These are phyloP conservation scores for Oryzias woworae DNA, from an alignment of 2,113 vertebrate genomes.

Conservation along the genomic window DNA sequence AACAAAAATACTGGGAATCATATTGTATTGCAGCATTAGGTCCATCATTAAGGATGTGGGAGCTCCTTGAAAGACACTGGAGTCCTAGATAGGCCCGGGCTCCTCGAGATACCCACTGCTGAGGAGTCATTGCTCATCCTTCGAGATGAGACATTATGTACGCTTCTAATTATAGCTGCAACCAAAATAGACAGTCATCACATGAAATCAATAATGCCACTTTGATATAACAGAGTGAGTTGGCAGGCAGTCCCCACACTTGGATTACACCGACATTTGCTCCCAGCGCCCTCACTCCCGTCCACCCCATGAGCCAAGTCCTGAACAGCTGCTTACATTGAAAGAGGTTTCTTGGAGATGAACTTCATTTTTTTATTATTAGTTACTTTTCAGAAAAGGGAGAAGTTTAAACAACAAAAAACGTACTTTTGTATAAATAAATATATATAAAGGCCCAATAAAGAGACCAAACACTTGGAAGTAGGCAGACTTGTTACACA, in stretches of 20 bases:
- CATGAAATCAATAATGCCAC: slow-evolving; percentile 74
- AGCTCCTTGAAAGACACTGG: not conserved
- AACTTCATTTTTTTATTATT: not conserved
- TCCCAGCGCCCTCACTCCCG: not conserved
- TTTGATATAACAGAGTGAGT: slow-evolving; percentile 57
- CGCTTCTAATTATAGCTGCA: slow-evolving; percentile 61
- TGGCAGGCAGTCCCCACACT: slow-evolving; percentile 26
- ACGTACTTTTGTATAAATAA: too few species aligned
- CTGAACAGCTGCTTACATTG: not conserved
- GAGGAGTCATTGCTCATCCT: slow-evolving; percentile 46
- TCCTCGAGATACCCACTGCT: slow-evolving; percentile 24
- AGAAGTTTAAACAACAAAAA: too few species aligned
- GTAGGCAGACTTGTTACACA: too few species aligned
- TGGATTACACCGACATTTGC: slow-evolving; percentile 28
- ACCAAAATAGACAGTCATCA: slow-evolving; percentile 70
- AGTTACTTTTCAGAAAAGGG: too few species aligned
- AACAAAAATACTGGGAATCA: too few species aligned
- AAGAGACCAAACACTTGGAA: too few species aligned
- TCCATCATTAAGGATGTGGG: not conserved
- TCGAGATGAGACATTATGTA: slow-evolving; percentile 22
- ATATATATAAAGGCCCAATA: too few species aligned
- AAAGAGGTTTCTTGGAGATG: too few species aligned
- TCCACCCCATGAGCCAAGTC: not conserved
- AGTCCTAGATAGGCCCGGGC: not conserved
- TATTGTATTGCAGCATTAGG: not conserved